A percentile compares a stretch with the other conserved stretches of the same genome.
Conservation (phyloP, 1,140 invertebrate species). For the Drosophila setifemur region DNA sequence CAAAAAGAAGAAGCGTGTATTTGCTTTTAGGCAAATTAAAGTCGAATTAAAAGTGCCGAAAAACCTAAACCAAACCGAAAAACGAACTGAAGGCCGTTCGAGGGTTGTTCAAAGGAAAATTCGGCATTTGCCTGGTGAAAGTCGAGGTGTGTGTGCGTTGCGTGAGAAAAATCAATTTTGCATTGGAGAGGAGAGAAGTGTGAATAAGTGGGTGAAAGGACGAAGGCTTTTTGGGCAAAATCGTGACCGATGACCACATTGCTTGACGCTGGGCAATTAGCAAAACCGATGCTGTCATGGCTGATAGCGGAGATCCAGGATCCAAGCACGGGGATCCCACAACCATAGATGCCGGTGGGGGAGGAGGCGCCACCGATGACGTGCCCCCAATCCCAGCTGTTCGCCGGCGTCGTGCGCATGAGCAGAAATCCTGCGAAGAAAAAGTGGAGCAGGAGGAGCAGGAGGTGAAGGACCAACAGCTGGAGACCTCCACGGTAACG, state of each 20-base stretch:
- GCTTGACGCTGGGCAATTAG: constrained; percentile 36
- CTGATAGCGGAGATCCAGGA: constrained; percentile 73
- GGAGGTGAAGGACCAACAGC: constrained; percentile 47
- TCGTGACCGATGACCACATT: constrained; percentile 64
- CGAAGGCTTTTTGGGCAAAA: constrained; percentile 12
- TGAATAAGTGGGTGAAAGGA: constrained; percentile 5
- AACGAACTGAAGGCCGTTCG: constrained; percentile 51
- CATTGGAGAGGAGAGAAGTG: constrained; percentile 33
- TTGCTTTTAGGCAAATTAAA: constrained; percentile 63
- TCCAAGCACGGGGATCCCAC: constrained; percentile 71
- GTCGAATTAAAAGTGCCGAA: constrained; percentile 37
- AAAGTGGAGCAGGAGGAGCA: constrained; percentile 31
- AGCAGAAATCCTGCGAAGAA: constrained; percentile 41
- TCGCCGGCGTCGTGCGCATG: constrained; percentile 69
- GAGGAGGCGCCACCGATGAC: constrained; percentile 29
- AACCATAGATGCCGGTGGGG: constrained; percentile 47
- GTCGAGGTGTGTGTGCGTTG: constrained; percentile 59
- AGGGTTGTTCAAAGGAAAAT: constrained; percentile 61
- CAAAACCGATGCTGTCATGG: constrained; percentile 77
- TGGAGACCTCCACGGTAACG: constrained; percentile 75
- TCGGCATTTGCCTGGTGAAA: constrained; percentile 40
- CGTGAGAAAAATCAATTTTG: constrained; percentile 81
- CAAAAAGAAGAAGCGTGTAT: constrained; percentile 38
- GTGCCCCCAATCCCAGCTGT: constrained; percentile 74
- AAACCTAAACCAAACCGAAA: too few species aligned